Conservation (phyloP, 1,140 invertebrate genomes). For the Drosophila rhopaloa region DNA sequence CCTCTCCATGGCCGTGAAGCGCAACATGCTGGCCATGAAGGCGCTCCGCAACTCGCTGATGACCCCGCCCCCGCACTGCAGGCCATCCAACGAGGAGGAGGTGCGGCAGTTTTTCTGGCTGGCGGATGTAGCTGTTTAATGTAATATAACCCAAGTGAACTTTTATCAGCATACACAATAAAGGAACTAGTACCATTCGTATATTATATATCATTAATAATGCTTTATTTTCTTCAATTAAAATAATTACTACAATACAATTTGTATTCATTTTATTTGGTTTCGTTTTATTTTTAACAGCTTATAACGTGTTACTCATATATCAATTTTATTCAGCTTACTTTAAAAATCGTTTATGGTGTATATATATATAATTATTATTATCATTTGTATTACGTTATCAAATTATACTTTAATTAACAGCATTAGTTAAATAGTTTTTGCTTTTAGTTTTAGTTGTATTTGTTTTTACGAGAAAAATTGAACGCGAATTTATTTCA, state of each 20-base stretch:
- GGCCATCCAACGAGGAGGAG: conserved; percentile 87
- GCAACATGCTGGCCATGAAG: conserved; percentile 86
- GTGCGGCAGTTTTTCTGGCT: conserved; percentile 88
- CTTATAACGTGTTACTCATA: conserved; percentile 73
- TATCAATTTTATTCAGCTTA: conserved; percentile 66
- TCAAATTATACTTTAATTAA: conserved; percentile 71
- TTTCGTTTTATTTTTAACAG: conserved; percentile 76
- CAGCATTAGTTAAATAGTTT: conserved; percentile 51
- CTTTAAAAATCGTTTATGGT: conserved; percentile 63
- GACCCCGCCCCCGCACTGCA: conserved; percentile 86
- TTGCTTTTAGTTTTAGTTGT: conserved; percentile 29
- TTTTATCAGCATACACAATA: conserved; percentile 6
- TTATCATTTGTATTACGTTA: conserved; percentile 73
- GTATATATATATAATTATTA: conserved; percentile 72
- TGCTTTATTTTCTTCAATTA: conserved; percentile 73
- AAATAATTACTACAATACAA: conserved; percentile 64
- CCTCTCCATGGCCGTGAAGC: conserved; percentile 86
- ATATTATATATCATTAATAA: conserved; percentile 71
- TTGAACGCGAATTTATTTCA: conserved; percentile 73
- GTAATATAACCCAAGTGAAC: not conserved
- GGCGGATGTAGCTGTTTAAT: conserved; percentile 53
- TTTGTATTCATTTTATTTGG: conserved; percentile 72
- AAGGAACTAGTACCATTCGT: conserved; percentile 16
- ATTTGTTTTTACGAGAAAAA: conserved; percentile 54
- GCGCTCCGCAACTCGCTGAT: conserved; percentile 83